These are phyloP conservation scores for Cephalopachus bancanus DNA, from an alignment of 2,797 vertebrate species.

Conservation along the genomic window DNA sequence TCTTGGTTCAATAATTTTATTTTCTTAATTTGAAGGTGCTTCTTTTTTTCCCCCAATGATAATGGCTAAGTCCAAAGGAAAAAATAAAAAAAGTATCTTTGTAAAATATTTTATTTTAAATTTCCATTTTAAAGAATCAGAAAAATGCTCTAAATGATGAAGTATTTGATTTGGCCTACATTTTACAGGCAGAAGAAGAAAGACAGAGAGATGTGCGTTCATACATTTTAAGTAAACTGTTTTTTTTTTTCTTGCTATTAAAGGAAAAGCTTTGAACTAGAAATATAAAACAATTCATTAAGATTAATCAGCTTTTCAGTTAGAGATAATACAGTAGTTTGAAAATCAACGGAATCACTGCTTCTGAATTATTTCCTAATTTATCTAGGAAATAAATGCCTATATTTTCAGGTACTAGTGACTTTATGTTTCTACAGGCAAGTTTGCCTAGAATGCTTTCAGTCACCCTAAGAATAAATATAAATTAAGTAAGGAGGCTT, in stretches of 20 bases:
- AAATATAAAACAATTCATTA: background rate
- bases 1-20: background rate
- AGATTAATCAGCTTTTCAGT: slow-evolving; percentile 25
- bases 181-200: slow-evolving; percentile 17
- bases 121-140: slow-evolving; percentile 24
- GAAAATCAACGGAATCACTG: background rate
- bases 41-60: background rate
- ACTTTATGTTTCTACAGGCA: background rate
- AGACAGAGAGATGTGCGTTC: background rate
- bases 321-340: background rate
- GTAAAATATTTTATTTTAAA: slow-evolving; percentile 19
- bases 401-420: background rate
- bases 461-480: background rate
- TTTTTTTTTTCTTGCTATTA: slow-evolving; percentile 18
- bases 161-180: background rate
- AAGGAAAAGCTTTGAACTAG: background rate
- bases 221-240: background rate
- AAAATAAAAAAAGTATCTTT: background rate
- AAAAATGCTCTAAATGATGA: background rate
- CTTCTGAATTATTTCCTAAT: background rate
- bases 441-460: background rate
- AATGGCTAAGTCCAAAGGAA: background rate
- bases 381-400: background rate
- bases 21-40: background rate
- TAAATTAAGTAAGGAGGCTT: background rate